These are phyloP conservation scores for Petrolisthes manimaculis DNA, from an alignment of 2,888 invertebrate species.

Conservation along the genomic window DNA sequence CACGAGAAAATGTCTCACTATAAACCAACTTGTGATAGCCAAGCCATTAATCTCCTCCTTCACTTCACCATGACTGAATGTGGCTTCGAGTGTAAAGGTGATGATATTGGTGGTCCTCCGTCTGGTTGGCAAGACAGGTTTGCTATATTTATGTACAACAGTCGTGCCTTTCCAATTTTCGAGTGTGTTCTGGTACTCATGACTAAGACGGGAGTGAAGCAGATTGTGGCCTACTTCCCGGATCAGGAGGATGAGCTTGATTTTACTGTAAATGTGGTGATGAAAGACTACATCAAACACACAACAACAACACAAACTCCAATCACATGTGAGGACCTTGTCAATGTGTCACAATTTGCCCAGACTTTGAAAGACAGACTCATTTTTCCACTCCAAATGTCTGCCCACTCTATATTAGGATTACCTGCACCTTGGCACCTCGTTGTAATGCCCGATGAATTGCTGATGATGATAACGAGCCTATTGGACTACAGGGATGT, in stretches of 20 bases:
- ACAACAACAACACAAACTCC: neutral
- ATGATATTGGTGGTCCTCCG: constrained; percentile 23
- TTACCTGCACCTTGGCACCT: constrained; percentile 63
- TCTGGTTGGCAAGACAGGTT: constrained; percentile 52
- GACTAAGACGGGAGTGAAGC: constrained; percentile 58
- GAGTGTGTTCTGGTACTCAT: constrained; percentile 55
- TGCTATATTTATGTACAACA: constrained; percentile 49
- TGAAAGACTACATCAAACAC: constrained; percentile 44
- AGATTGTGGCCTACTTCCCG: constrained; percentile 60
- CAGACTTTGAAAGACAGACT: constrained; percentile 46
- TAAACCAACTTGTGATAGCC: constrained; percentile 39
- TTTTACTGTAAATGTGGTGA: constrained; percentile 45
- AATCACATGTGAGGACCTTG: constrained; percentile 27
- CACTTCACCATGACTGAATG: constrained; percentile 63
- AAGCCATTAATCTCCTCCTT: constrained; percentile 56
- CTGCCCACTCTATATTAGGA: constrained; percentile 56
- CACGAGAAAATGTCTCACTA: constrained; percentile 25
- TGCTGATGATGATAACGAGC: constrained; percentile 41
- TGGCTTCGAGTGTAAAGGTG: constrained; percentile 48
- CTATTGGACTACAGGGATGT: constrained; percentile 35
- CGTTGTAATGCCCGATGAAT: constrained; percentile 57
- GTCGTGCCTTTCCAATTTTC: constrained; percentile 40
- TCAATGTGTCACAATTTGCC: constrained; percentile 46
- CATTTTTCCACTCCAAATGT: constrained; percentile 59
- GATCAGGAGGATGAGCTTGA: constrained; percentile 57